Evolutionary conservation across 2,888 invertebrate genomes (phyloP), one percentile per base, ranked within the genome.

Genomic region (Eupithecia dodoneata): DNA sequence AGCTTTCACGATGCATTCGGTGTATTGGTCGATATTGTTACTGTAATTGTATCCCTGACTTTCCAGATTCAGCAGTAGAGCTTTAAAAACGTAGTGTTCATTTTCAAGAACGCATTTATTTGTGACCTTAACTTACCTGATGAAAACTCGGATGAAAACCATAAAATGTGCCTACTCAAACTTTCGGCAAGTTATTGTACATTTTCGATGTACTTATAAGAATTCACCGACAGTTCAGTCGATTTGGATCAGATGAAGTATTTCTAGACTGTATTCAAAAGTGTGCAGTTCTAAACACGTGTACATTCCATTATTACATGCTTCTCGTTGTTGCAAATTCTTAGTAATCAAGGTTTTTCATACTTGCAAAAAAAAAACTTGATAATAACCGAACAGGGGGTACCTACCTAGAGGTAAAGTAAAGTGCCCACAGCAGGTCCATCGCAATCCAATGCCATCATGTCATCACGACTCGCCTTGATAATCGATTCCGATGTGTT

Each of bases 401-500:
- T 55, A 55, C 9, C n/a, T 15, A 52, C 52, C 15, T 55, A 55
- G 44, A 44, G 45, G 42, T 44, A 69, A 3, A 18, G 42, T 44
- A 69, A 3, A 18, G n/a, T 9, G 9, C 2, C 44, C 13, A 10
- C 66, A 44, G n/a, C 9, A 13, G 47, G 18, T 45, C 66, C 66
- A 42, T 15, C 4, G 44, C 15, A 66, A 66, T n/a, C n/a, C 18
- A 69, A 69, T 45, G 44, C 44, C 67, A 69, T 69, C 67, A 44
- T 69, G 83, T 85, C 85, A 84, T 85, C 85, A 49, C 80, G 87
- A 89, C 88, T 90, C 88, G 12, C 89, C 86, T 89, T 88, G 88
- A 92, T 93, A 93, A 93, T 93, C 92, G 92, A 93, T 93, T 90
- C 87, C 84, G 88, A 85, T 85, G 86, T 92, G 93, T 94, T 94